phyloP scores from a whole-genome alignment of 2,888 invertebrate species.

The Sphaerophoria rueppellii region DNA sequence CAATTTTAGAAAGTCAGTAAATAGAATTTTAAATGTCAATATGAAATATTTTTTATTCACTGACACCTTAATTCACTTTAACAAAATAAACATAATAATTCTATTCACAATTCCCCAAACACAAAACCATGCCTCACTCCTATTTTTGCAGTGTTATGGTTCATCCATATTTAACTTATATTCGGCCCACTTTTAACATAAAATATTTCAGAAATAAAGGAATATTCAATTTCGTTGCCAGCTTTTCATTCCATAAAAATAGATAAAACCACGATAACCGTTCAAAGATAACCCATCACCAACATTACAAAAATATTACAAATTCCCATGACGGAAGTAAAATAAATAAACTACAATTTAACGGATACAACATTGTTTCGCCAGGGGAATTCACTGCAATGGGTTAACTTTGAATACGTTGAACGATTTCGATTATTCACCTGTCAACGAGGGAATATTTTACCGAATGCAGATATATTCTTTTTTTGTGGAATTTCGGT shows the following conservation, averaged over 20 bases:
- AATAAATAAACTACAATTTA: slow-evolving; percentile 61
- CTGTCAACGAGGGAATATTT: slow-evolving; percentile 59
- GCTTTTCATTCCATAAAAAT: slow-evolving; percentile 6
- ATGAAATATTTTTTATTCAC: too few species aligned
- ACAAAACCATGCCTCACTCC: too few species aligned
- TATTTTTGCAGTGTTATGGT: background rate
- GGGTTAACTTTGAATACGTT: slow-evolving; percentile 19
- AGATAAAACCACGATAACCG: slow-evolving; percentile 32
- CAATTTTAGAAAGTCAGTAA: too few species aligned
- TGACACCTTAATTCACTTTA: too few species aligned
- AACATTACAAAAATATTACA: slow-evolving; percentile 24
- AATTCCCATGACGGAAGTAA: slow-evolving; percentile 43
- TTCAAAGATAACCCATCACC: slow-evolving; percentile 5
- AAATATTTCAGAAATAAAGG: background rate
- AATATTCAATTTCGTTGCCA: slow-evolving; percentile 27
- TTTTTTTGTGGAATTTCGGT: slow-evolving; percentile 26
- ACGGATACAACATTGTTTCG: slow-evolving; percentile 61
- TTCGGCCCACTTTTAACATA: background rate
- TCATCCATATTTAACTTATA: slow-evolving; percentile 9
- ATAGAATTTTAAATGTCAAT: too few species aligned
- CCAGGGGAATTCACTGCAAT: slow-evolving; percentile 53
- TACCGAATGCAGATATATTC: slow-evolving; percentile 40
- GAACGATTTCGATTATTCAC: slow-evolving; percentile 56
- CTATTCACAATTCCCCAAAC: too few species aligned
- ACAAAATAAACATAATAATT: too few species aligned